Conservation (phyloP, 2,113 vertebrate species). For the Grallaria varia region DNA sequence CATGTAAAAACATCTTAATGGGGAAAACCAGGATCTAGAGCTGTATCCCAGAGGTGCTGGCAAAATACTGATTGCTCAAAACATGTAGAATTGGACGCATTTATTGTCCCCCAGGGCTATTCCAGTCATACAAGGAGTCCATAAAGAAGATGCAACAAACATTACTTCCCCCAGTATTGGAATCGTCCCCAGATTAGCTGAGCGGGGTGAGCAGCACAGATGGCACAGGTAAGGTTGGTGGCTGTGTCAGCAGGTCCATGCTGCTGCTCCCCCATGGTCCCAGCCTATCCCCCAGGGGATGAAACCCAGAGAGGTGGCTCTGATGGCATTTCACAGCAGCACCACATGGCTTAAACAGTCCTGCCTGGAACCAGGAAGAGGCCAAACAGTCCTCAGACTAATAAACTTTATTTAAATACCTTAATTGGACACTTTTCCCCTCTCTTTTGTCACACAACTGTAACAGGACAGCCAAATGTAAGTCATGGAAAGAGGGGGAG, state of each 20-base stretch:
- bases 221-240: not conserved
- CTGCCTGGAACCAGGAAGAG: not conserved
- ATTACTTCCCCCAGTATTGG: not conserved
- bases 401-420: not conserved
- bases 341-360: not conserved
- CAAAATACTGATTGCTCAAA: not conserved
- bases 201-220: not conserved
- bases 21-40: not conserved
- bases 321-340: not conserved
- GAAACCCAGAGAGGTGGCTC: not conserved
- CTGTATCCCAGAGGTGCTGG: not conserved
- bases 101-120: not conserved
- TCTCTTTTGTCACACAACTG: not conserved
- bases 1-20: not conserved
- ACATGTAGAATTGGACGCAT: not conserved
- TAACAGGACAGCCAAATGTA: not conserved
- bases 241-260: accelerated
- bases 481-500: not conserved
- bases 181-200: not conserved
- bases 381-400: not conserved
- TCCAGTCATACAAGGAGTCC: not conserved
- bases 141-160: not conserved
- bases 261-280: not conserved
- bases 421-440: not conserved
- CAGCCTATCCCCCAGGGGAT: not conserved